phyloP scores from a whole-genome alignment of 2,797 vertebrate genomes.

The Coregonus sp. region DNA sequence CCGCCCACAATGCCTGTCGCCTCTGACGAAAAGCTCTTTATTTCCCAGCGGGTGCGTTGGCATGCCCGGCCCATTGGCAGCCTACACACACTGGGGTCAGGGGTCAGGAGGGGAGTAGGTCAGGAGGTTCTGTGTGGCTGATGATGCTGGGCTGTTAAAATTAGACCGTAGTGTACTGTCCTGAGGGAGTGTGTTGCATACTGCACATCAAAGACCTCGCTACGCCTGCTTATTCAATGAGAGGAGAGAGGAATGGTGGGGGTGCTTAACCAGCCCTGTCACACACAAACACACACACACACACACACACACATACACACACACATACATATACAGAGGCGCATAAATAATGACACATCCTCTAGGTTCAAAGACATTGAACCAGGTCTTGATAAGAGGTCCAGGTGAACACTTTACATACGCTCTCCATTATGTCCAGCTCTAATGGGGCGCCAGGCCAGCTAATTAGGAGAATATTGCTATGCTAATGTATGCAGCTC shows the following conservation, averaged over 20 bases:
- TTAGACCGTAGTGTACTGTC: background rate
- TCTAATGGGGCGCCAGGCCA: slow-evolving; percentile 55
- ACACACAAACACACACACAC: background rate
- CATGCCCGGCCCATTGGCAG: background rate
- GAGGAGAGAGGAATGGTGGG: slow-evolving; percentile 6
- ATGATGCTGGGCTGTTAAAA: background rate
- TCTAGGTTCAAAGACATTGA: slow-evolving; percentile 51
- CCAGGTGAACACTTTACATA: slow-evolving; percentile 68
- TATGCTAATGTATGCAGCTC: slow-evolving; percentile 75
- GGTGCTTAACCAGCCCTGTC: slow-evolving; percentile 8
- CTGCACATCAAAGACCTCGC: background rate
- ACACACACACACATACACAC: slow-evolving; percentile 15
- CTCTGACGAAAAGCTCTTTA: slow-evolving; percentile 15
- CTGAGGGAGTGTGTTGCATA: background rate
- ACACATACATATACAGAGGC: slow-evolving; percentile 6
- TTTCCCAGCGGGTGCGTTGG: background rate
- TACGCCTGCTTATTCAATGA: slow-evolving; percentile 2
- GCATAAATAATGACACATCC: slow-evolving; percentile 25
- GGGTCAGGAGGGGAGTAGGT: slow-evolving; percentile 4
- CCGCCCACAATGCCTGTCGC: slow-evolving; percentile 7
- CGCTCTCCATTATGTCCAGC: slow-evolving; percentile 64
- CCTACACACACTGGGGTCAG: slow-evolving; percentile 4
- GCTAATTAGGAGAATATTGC: slow-evolving; percentile 75
- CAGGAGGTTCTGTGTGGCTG: background rate
- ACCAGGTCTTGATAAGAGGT: slow-evolving; percentile 56